Conservation (phyloP, 2,888 invertebrate species). For the Ophioninae sp. region DNA sequence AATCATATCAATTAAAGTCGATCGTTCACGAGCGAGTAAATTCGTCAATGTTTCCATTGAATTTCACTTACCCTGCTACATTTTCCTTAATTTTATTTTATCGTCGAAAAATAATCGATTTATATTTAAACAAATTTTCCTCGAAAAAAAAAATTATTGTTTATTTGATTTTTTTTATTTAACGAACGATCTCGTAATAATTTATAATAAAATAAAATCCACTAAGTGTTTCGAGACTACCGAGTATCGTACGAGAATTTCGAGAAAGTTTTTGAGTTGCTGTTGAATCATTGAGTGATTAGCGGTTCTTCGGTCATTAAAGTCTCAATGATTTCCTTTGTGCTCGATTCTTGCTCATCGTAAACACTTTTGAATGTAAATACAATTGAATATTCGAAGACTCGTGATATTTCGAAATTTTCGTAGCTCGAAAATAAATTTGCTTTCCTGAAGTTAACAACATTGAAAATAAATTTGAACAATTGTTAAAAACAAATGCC, state of each 20-base stretch:
- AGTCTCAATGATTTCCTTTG: conserved; percentile 35
- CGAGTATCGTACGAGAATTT: conserved; percentile 16
- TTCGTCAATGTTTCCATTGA: not conserved
- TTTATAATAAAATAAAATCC: not conserved
- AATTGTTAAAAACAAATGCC: too few relatives aligned
- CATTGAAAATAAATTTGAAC: too few relatives aligned
- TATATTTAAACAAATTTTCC: not conserved
- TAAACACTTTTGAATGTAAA: conserved; percentile 12
- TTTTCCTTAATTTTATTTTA: not conserved
- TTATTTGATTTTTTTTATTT: not conserved
- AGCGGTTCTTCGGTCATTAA: conserved; percentile 17
- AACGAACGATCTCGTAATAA: not conserved
- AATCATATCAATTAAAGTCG: not conserved
- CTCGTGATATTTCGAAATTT: not conserved
- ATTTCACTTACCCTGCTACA: not conserved
- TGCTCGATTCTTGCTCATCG: not conserved
- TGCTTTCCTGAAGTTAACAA: not conserved
- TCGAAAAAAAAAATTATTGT: not conserved
- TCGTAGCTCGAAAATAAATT: not conserved
- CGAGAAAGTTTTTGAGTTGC: not conserved
- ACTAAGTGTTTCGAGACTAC: not conserved
- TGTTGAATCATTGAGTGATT: conserved; percentile 55
- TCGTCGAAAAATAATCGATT: not conserved
- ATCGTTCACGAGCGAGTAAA: not conserved
- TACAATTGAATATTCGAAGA: not conserved